Evolutionary conservation across 2,888 invertebrate genomes (phyloP), one percentile per base, ranked within the genome.

Genomic region (Lordiphosa fenestrarum): DNA sequence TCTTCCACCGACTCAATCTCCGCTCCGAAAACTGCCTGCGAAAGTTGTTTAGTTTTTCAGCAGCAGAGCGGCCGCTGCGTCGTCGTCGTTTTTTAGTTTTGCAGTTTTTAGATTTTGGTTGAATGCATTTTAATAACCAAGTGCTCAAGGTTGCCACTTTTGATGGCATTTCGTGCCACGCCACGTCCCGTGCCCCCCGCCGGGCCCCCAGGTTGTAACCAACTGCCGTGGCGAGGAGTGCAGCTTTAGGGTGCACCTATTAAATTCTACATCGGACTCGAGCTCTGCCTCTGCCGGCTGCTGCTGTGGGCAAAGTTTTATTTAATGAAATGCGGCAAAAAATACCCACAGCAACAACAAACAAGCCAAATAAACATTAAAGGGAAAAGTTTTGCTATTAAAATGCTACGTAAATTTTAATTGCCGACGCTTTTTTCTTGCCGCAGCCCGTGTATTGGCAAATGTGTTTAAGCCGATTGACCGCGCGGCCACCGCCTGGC

Each of bases 401-500:
- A 77, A 77, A 85, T 85, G 76, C 84, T 85, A 85, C 85, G 81
- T 85, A 77, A 83, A 83, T 77, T 77, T 77, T 71, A 71, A 85
- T 77, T 72, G 72, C 73, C 55, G 13, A 35, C 48, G 25, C 48
- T 60, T 74, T 82, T 73, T 69, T 48, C 13, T 35, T 38, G 44
- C n/a, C 55, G 44, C 49, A 35, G 41, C 38, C 33, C 12, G 15
- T 23, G 47, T 57, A 66, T 65, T 63, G 63, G 63, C 57, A 53
- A 68, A 53, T 68, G 53, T 62, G 49, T 68, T 68, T 68, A 67
- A 52, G 68, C 64, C 67, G 67, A 63, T 63, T 66, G 68, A 50
- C 38, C 52, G 44, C 30, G 42, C 25, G 50, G 57, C n/a, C 23
- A 1, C 30, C 30, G 38, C 36, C 46, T 52, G n/a, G 39, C 48